phyloP scores from a whole-genome alignment of 2,888 invertebrate species.

The Salticus scenicus region DNA sequence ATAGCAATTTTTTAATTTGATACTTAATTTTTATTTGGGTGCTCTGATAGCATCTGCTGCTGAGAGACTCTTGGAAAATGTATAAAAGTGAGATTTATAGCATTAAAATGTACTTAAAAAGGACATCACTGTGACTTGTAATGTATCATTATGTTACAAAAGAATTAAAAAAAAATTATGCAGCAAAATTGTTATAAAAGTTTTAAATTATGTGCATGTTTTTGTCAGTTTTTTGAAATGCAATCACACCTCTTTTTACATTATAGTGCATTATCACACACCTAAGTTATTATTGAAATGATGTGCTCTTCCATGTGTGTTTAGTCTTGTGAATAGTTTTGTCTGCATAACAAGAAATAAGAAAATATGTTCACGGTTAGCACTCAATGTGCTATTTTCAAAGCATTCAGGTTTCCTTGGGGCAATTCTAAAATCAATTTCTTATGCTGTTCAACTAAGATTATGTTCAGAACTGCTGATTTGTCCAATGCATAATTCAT shows the following conservation, averaged over 20 bases:
- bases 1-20: slow-evolving; percentile 40
- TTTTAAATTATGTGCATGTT: slow-evolving; percentile 23
- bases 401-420: not conserved
- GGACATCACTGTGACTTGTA: not conserved
- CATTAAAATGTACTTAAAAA: not conserved
- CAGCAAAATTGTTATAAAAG: not conserved
- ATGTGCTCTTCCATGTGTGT: slow-evolving; percentile 34
- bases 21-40: not conserved
- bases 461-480: no score
- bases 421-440: no score
- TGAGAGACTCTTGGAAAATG: not conserved
- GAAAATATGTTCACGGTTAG: no score
- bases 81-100: not conserved
- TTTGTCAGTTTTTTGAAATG: slow-evolving; percentile 5
- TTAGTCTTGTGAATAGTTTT: slow-evolving; percentile 5
- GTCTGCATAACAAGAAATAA: not conserved
- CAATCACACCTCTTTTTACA: slow-evolving; percentile 25
- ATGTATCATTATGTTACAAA: not conserved
- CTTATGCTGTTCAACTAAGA: no score
- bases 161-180: slow-evolving; percentile 7
- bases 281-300: slow-evolving; percentile 13
- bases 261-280: slow-evolving; percentile 20
- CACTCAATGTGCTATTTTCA: no score
- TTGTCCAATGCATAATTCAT: no score
- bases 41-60: not conserved